These are phyloP conservation scores for Sylvilagus floridanus DNA, from an alignment of 2,797 vertebrate species.

Conservation along the genomic window DNA sequence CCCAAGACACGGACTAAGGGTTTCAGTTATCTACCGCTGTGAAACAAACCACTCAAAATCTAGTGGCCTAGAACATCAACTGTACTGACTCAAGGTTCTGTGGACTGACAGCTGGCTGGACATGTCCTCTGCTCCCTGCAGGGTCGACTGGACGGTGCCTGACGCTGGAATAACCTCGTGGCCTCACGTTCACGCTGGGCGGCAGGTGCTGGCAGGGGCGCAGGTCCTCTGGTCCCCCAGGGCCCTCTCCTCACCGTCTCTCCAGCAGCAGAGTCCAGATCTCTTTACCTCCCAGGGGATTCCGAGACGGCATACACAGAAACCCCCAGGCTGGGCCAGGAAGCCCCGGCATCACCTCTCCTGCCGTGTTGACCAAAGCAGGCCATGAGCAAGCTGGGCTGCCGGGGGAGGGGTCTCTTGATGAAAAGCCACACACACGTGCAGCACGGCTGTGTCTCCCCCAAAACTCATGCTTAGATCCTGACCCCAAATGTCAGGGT, in stretches of 20 bases:
- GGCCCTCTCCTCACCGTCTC: background rate
- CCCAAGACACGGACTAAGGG: background rate
- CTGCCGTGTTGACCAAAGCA: background rate
- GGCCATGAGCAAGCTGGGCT: background rate
- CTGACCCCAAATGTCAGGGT: background rate
- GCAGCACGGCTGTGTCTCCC: background rate
- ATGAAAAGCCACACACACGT: background rate
- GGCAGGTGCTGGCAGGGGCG: no score
- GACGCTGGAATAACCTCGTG: background rate
- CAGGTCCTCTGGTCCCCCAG: background rate
- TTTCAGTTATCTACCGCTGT: background rate
- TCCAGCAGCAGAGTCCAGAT: background rate
- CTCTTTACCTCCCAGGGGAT: background rate
- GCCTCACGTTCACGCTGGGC: background rate
- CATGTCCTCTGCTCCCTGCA: background rate
- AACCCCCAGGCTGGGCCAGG: background rate
- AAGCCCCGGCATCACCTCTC: background rate
- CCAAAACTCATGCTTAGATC: background rate
- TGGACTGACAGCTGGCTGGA: background rate
- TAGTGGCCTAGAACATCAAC: conserved; percentile 11
- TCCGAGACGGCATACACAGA: background rate
- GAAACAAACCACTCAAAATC: background rate
- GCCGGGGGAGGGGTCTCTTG: background rate
- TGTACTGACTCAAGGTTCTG: background rate
- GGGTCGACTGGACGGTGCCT: background rate